Evolutionary conservation across 2,113 vertebrate species (phyloP), one percentile per base, ranked within the genome.

Genomic region (Equus przewalskii): DNA sequence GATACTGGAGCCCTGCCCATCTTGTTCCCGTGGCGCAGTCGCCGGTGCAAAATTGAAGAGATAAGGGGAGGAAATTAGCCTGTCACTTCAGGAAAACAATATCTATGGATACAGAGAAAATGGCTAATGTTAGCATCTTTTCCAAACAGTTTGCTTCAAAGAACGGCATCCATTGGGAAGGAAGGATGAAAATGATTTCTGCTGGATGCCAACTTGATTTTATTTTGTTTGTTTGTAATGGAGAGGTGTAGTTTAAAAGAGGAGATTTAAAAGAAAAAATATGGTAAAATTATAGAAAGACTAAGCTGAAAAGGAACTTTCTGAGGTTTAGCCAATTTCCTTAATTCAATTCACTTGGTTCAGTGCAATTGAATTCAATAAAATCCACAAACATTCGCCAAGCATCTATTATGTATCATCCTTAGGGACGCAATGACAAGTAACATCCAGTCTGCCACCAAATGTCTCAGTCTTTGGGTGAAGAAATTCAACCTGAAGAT

Each of bases 141-240:
- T 44, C 54, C 21, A 64, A 89, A 49, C 13, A 56, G 60, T 54
- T 95, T 70, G 70, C 78, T 81, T 86, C 60, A 95, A 95, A 95
- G 44, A 62, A 62, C 16, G 49, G n/a, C 26, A 95, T 26, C 58
- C 44, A 26, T 3, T 89, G 64, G 69, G 60, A 86, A 86, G 65
- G 73, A 91, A 94, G 69, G 41, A 82, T 75, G 41, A 91, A 86
- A 91, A 51, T 75, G 76, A 91, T 91, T 91, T 91, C 49, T 91
- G 28, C 75, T 76, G 3, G 67, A 75, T 82, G 69, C 75, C 58
- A 81, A 86, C 18, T 41, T 87, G 70, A 87, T 81, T 81, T 79
- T 49, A 58, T 76, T 91, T 91, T 36, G 36, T 91, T 81, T 80
- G 67, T 51, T 94, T 96, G 18, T 87, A 91, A 87, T 51, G 3